phyloP scores from a whole-genome alignment of 2,797 vertebrate genomes.

The Coregonus ussuriensis region DNA sequence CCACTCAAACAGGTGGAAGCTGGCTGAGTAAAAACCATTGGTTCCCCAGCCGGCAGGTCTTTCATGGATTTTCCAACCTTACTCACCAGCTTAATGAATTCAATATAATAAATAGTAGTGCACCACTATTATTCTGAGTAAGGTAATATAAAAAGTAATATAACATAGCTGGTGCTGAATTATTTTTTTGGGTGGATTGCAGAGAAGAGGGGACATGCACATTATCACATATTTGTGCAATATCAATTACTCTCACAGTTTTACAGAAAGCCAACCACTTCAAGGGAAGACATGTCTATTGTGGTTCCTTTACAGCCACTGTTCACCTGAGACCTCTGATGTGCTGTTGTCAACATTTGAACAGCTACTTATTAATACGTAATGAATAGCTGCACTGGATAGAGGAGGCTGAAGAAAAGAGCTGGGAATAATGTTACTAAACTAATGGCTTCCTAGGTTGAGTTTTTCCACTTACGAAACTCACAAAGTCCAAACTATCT shows the following conservation, averaged over 20 bases:
- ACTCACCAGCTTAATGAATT: conserved; percentile 54
- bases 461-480: background rate
- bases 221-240: conserved; percentile 44
- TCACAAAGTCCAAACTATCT: no score
- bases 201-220: conserved; percentile 43
- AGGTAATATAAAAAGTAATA: conserved; percentile 65
- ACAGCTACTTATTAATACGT: background rate
- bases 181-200: conserved; percentile 29
- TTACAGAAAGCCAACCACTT: background rate
- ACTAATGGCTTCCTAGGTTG: background rate
- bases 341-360: background rate
- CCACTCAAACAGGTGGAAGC: conserved; percentile 38
- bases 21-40: background rate
- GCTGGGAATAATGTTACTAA: no score
- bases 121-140: conserved; percentile 63
- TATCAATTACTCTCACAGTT: background rate
- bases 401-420: background rate
- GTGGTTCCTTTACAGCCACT: background rate
- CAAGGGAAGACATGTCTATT: background rate
- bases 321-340: background rate
- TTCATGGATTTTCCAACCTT: conserved; percentile 42
- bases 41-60: conserved; percentile 21
- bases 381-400: background rate
- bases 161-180: conserved; percentile 51
- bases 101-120: conserved; percentile 59